Evolutionary conservation across 35 echinoderm and acorn worm species (phyloP).

Genomic region (Apostichopus japonicus): DNA sequence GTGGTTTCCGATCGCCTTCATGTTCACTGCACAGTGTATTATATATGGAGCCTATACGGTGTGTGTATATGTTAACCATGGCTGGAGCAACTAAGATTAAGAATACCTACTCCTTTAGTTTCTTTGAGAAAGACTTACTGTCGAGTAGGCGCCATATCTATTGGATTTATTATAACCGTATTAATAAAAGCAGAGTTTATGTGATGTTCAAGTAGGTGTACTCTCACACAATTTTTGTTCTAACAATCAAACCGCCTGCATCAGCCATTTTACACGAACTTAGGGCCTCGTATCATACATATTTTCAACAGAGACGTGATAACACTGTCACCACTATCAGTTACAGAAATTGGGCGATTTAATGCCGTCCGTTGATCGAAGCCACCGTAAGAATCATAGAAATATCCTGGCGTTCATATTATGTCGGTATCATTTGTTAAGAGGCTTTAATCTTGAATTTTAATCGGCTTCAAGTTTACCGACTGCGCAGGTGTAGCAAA

Average conservation of each 20-base stretch:
- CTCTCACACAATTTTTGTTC: neutral
- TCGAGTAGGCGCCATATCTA: neutral
- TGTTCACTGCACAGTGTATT: neutral
- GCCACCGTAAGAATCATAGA: neutral
- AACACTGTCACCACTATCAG: neutral
- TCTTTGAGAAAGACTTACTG: neutral
- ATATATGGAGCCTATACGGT: neutral
- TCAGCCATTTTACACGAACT: conserved; percentile 24
- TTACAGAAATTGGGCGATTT: neutral
- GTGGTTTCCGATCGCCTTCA: neutral
- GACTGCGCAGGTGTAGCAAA: conserved; percentile 58
- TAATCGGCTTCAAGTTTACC: neutral
- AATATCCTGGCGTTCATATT: neutral
- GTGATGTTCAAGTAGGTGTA: neutral
- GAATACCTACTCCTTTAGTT: neutral
- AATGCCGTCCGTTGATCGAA: neutral
- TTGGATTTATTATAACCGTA: neutral
- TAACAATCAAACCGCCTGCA: neutral
- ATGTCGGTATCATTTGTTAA: neutral
- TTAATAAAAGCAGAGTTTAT: neutral
- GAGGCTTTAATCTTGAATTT: conserved; percentile 8
- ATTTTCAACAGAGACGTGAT: neutral
- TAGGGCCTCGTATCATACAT: neutral
- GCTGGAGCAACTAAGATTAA: neutral
- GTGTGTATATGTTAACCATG: neutral